These are phyloP conservation scores for Nothocercus julius DNA, from an alignment of 2,113 vertebrate genomes.

Conservation along the genomic window DNA sequence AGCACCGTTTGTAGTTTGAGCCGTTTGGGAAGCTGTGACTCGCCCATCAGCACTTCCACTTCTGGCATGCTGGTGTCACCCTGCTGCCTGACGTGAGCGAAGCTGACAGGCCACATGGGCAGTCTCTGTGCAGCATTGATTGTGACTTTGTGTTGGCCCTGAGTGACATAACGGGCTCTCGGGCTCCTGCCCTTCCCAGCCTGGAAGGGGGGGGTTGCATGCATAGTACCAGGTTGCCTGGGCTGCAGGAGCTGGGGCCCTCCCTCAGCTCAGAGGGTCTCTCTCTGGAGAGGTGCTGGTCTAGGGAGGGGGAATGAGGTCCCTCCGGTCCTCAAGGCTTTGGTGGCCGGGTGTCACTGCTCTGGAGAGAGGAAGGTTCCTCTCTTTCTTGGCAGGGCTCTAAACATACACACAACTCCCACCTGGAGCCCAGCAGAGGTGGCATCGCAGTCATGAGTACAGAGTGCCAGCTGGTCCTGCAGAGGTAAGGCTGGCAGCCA, in stretches of 20 bases:
- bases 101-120: rapidly evolving
- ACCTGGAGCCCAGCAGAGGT: neutral
- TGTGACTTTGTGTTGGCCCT: rapidly evolving
- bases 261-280: neutral
- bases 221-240: neutral
- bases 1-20: neutral
- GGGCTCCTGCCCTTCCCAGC: neutral
- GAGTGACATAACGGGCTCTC: rapidly evolving
- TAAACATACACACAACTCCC: rapidly evolving
- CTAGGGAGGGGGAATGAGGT: neutral
- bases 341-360: neutral
- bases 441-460: neutral
- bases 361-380: neutral
- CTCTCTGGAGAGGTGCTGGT: neutral
- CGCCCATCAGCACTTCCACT: neutral
- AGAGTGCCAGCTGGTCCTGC: neutral
- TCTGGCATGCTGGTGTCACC: neutral
- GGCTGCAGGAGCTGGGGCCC: neutral
- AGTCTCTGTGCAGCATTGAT: neutral
- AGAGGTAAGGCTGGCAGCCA: neutral
- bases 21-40: neutral
- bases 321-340: neutral
- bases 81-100: neutral
- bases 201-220: neutral
- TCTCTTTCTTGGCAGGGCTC: neutral